phyloP scores from a whole-genome alignment of 1,140 invertebrate species.

The Bombus pascuorum region DNA sequence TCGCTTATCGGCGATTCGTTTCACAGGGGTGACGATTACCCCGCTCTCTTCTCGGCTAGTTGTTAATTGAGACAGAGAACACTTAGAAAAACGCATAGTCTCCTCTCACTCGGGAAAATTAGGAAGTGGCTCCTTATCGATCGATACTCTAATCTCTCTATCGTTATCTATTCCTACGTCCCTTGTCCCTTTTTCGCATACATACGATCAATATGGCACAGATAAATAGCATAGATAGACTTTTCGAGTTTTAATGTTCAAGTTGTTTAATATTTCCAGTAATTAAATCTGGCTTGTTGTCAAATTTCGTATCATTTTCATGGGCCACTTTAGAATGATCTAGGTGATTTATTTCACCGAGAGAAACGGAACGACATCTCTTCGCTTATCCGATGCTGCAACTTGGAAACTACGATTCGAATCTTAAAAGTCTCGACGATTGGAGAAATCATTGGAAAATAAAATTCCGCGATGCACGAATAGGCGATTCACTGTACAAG shows the following conservation, averaged over 20 bases:
- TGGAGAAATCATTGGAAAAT: neutral
- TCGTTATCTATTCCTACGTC: neutral
- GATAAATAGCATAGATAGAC: too few species aligned
- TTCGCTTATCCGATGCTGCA: too few species aligned
- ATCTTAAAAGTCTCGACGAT: too few species aligned
- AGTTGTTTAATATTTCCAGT: too few species aligned
- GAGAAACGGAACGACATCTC: too few species aligned
- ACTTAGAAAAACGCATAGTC: neutral
- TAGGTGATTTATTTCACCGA: too few species aligned
- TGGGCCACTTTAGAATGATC: too few species aligned
- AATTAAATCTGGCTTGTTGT: too few species aligned
- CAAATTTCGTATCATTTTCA: too few species aligned
- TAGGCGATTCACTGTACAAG: neutral
- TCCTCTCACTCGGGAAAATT: neutral
- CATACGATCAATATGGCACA: too few species aligned
- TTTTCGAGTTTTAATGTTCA: too few species aligned
- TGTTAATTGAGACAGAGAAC: slow-evolving; percentile 57
- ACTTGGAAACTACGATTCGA: too few species aligned
- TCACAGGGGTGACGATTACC: slow-evolving; percentile 52
- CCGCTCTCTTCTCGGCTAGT: neutral
- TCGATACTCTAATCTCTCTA: neutral
- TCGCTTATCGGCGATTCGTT: slow-evolving; percentile 61
- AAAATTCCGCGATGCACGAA: neutral
- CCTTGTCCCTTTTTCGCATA: neutral
- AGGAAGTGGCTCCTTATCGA: neutral